Percentiles rank a stretch among this genome's conserved stretches.
These are phyloP conservation scores for Chondrilla cf. caribensis DNA, from an alignment of 37 sponge, comb jelly and placozoan genomes.

Conservation along the genomic window DNA sequence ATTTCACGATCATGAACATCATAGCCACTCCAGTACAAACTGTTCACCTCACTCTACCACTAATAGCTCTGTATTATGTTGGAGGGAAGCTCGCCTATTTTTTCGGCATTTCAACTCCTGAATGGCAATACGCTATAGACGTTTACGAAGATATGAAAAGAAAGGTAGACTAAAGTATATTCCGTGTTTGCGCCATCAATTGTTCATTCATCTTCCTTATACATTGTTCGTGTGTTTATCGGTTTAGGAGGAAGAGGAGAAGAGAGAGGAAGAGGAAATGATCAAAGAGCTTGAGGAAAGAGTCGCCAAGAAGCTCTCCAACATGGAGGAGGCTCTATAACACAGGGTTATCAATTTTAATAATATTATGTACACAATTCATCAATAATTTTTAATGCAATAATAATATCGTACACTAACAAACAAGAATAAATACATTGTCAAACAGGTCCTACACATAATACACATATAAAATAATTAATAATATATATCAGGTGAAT, in stretches of 20 bases:
- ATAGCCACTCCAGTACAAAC: not conserved
- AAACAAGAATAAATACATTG: no score
- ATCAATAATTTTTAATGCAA: no score
- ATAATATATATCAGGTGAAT: no score
- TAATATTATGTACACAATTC: no score
- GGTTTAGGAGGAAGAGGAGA: slow-evolving; percentile 1
- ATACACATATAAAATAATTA: no score
- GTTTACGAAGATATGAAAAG: slow-evolving; percentile 54
- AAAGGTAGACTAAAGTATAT: slow-evolving; percentile 24
- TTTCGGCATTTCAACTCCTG: slow-evolving; percentile 56
- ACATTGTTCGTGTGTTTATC: not conserved
- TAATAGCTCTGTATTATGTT: slow-evolving; percentile 33
- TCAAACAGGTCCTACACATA: no score
- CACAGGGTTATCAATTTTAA: no score
- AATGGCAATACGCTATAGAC: slow-evolving; percentile 72
- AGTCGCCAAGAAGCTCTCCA: not conserved
- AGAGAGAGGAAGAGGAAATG: slow-evolving; percentile 8
- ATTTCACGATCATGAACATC: not conserved
- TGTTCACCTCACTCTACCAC: no score
- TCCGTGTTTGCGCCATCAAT: not conserved
- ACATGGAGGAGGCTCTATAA: not conserved
- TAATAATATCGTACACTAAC: no score
- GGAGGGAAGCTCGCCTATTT: slow-evolving; percentile 55
- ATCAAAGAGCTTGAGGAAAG: slow-evolving; percentile 1
- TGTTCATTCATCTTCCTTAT: not conserved